Conservation (phyloP, 2,113 vertebrate genomes). For the Microcebus jonahi region DNA sequence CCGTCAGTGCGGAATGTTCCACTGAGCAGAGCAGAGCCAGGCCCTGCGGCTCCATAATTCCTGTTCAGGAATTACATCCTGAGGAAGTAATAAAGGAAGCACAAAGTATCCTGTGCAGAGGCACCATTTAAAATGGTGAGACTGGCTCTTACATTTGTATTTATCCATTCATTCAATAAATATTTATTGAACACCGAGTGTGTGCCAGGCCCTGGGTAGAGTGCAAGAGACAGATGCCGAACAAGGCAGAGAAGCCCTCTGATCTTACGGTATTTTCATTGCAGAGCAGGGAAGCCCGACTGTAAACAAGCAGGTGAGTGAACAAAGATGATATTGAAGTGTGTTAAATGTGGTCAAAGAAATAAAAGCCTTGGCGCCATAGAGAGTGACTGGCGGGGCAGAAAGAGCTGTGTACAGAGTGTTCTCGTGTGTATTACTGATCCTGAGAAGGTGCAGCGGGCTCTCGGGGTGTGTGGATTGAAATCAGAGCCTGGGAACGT, state of each 20-base stretch:
- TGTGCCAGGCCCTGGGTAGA: neutral
- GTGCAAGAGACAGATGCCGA: neutral
- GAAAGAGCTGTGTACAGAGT: neutral
- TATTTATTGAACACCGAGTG: neutral
- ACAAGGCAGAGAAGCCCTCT: neutral
- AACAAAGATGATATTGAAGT: neutral
- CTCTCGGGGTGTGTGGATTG: neutral
- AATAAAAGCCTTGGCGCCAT: neutral
- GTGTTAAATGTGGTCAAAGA: neutral
- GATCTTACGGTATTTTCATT: neutral
- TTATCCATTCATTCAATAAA: neutral
- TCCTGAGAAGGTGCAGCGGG: fast-evolving
- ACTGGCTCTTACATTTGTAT: neutral
- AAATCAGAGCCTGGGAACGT: neutral
- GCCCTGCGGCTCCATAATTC: neutral
- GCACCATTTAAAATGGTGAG: neutral
- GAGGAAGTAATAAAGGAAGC: neutral
- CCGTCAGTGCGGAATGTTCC: neutral
- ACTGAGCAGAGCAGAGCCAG: neutral
- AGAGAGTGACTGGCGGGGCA: neutral
- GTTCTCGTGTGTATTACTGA: neutral
- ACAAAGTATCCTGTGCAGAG: neutral
- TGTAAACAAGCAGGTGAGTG: neutral
- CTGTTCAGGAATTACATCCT: neutral
- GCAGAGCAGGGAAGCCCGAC: neutral